Evolutionary conservation across 2,888 invertebrate genomes (phyloP).

Genomic region (Halictus ligatus): DNA sequence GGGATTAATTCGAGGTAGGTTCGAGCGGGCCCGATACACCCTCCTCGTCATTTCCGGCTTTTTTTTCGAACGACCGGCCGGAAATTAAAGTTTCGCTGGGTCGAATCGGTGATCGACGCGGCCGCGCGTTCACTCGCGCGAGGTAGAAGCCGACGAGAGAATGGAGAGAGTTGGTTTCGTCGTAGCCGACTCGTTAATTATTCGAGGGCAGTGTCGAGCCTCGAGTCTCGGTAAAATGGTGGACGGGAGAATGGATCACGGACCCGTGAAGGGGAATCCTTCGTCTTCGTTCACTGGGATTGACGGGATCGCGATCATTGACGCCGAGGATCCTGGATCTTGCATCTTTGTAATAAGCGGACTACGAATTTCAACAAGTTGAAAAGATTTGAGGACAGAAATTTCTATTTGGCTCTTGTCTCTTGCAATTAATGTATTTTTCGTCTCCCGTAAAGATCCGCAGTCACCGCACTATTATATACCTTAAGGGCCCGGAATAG

Average conservation of each 20-base stretch:
- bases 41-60: constrained; percentile 28
- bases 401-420: no score
- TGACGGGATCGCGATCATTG: no score
- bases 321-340: no score
- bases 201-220: constrained; percentile 57
- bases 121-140: constrained; percentile 42
- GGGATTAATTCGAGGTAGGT: constrained; percentile 39
- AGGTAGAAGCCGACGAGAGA: constrained; percentile 20
- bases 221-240: constrained; percentile 43
- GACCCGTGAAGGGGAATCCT: no score
- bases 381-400: no score
- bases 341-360: no score
- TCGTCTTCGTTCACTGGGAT: no score
- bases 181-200: constrained; percentile 59
- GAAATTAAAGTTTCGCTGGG: constrained; percentile 64
- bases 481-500: no score
- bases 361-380: no score
- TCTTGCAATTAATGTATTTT: no score
- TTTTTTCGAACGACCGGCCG: constrained; percentile 27
- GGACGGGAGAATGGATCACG: neutral
- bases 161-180: neutral
- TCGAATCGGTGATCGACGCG: constrained; percentile 57
- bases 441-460: no score
- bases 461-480: no score
- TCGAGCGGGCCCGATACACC: constrained; percentile 27